phyloP scores from a whole-genome alignment of 2,797 vertebrate species.

The Chaunax sp. region DNA sequence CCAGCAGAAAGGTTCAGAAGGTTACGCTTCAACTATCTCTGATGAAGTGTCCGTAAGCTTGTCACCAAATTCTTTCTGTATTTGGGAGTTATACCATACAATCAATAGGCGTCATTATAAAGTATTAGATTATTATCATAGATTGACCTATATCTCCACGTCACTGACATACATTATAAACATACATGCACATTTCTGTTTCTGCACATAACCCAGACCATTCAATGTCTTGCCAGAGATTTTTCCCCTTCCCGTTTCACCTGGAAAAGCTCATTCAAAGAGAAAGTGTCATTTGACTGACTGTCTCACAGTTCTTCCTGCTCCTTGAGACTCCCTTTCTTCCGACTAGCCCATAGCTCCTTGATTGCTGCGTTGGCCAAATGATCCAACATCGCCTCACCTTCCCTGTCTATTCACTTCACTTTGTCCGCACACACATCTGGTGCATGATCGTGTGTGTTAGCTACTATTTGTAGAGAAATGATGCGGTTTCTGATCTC shows the following conservation, averaged over 20 bases:
- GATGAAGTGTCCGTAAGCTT: not conserved
- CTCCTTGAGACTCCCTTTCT: constrained; percentile 68
- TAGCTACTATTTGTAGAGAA: constrained; percentile 23
- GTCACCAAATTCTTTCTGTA: not conserved
- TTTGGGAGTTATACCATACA: not conserved
- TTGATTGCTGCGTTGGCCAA: constrained; percentile 54
- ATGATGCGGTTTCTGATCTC: constrained; percentile 57
- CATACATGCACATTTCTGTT: not conserved
- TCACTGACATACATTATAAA: not conserved
- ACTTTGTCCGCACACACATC: constrained; percentile 16
- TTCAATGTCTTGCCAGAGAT: constrained; percentile 29
- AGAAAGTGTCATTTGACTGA: constrained; percentile 81
- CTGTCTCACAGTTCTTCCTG: constrained; percentile 70
- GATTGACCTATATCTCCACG: no score
- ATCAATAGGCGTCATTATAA: no score
- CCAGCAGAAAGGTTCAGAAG: not conserved
- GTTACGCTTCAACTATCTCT: not conserved
- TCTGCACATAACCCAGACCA: constrained; percentile 4
- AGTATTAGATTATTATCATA: no score
- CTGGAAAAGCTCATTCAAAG: constrained; percentile 70
- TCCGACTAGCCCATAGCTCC: constrained; percentile 53
- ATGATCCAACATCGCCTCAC: constrained; percentile 58
- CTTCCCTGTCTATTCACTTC: constrained; percentile 36
- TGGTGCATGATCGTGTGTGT: constrained; percentile 24
- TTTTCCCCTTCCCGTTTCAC: constrained; percentile 26